Evolutionary conservation across 2,797 vertebrate genomes (phyloP).

Genomic region (Taenioides sp.): DNA sequence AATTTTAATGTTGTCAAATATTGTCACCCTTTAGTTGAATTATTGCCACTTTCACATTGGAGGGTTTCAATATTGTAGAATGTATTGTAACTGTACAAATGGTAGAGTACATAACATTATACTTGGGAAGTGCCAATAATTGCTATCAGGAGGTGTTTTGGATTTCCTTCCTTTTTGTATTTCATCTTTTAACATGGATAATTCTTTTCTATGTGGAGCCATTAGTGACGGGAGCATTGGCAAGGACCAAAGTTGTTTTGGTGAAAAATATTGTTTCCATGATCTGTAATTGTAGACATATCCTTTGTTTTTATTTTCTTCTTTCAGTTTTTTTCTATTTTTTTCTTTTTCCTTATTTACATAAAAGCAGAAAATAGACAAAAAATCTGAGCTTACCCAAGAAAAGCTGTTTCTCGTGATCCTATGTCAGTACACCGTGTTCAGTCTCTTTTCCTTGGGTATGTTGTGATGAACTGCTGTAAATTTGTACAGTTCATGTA

Average conservation of each 20-base stretch:
- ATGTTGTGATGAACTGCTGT: conserved; percentile 99
- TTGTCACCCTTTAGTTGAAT: conserved; percentile 72
- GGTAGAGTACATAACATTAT: conserved; percentile 77
- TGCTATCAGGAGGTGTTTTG: conserved; percentile 73
- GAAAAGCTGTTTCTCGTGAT: conserved; percentile 92
- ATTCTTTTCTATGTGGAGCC: conserved; percentile 78
- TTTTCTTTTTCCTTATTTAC: conserved; percentile 69
- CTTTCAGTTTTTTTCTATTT: conserved; percentile 26
- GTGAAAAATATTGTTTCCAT: conserved; percentile 77
- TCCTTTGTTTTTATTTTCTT: conserved; percentile 66
- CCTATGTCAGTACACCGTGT: conserved; percentile 92
- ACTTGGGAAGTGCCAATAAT: conserved; percentile 84
- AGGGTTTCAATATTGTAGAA: conserved; percentile 80
- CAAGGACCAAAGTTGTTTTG: conserved; percentile 86
- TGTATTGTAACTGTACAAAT: conserved; percentile 80
- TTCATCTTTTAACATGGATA: conserved; percentile 80
- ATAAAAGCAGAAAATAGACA: conserved; percentile 74
- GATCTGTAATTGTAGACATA: conserved; percentile 82
- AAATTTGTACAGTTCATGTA: conserved; percentile 99
- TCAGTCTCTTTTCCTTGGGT: conserved; percentile 86
- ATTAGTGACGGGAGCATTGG: conserved; percentile 82
- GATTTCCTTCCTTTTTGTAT: conserved; percentile 77
- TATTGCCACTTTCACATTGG: conserved; percentile 83
- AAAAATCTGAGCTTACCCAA: conserved; percentile 81
- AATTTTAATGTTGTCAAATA: conserved; percentile 62